phyloP scores from a whole-genome alignment of 2,888 invertebrate species.

The Phengaris alcon region DNA sequence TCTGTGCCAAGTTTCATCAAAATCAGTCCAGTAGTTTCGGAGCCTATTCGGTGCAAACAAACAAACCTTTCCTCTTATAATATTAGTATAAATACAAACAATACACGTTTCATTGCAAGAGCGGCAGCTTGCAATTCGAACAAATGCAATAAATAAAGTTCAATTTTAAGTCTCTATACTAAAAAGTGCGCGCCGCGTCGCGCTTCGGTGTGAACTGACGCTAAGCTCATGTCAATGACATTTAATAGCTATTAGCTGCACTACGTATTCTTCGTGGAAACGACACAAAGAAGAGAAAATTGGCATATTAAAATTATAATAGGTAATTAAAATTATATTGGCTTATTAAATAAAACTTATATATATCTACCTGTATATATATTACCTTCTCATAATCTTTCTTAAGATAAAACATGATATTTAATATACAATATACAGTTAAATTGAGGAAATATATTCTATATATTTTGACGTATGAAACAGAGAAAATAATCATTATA shows the following conservation, averaged over 20 bases:
- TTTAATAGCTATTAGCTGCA: neutral
- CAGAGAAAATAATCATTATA: neutral
- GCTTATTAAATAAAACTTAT: neutral
- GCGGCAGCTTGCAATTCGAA: too few relatives aligned
- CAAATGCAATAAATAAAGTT: too few relatives aligned
- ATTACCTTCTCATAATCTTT: neutral
- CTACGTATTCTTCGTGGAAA: neutral
- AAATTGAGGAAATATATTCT: slow-evolving; percentile 12
- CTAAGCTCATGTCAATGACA: neutral
- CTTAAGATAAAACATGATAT: neutral
- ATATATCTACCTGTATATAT: too few relatives aligned
- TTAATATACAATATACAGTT: slow-evolving; percentile 11
- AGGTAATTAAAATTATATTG: neutral
- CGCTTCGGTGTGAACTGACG: too few relatives aligned
- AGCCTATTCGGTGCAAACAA: too few relatives aligned
- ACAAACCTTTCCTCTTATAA: too few relatives aligned
- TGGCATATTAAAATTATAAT: neutral
- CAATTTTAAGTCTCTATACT: too few relatives aligned
- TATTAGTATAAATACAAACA: too few relatives aligned
- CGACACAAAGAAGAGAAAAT: neutral
- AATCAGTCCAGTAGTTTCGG: too few relatives aligned
- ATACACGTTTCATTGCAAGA: too few relatives aligned
- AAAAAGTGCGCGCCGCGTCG: too few relatives aligned
- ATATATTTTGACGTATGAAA: neutral
- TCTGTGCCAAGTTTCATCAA: too few relatives aligned